Evolutionary conservation across 2,888 invertebrate species (phyloP).

Genomic region (Nephrotoma guestfalica): DNA sequence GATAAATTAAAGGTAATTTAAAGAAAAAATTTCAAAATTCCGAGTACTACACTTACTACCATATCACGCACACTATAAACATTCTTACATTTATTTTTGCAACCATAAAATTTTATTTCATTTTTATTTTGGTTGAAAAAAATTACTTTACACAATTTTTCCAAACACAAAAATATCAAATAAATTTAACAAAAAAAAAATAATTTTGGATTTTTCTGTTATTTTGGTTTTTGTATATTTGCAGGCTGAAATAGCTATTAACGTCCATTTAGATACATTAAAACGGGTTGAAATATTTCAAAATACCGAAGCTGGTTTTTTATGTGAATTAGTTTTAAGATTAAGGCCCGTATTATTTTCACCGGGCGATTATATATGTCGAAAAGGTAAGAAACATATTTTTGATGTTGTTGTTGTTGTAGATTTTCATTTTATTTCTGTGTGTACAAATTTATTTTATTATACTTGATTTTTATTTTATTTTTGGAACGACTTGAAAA

Average conservation of each 20-base stretch:
- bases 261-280: constrained; percentile 95
- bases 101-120: not conserved
- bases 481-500: not conserved
- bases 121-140: not conserved
- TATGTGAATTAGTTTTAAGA: constrained; percentile 90
- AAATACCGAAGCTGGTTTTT: constrained; percentile 97
- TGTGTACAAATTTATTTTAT: not conserved
- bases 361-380: constrained; percentile 96
- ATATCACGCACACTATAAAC: too few relatives aligned
- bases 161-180: not conserved
- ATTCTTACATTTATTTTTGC: too few relatives aligned
- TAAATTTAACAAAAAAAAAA: not conserved
- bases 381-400: constrained; percentile 63
- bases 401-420: not conserved
- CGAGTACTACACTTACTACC: not conserved
- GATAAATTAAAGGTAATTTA: constrained; percentile 73
- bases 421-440: not conserved
- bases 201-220: not conserved
- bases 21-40: not conserved
- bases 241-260: constrained; percentile 92
- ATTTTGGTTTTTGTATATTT: constrained; percentile 3
- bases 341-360: constrained; percentile 93
- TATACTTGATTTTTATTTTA: not conserved
- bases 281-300: constrained; percentile 98
- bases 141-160: not conserved